A percentile compares a stretch with the other conserved stretches of the same genome.
These are phyloP conservation scores for Taenaris catops DNA, from an alignment of 2,888 invertebrate species.

Conservation along the genomic window DNA sequence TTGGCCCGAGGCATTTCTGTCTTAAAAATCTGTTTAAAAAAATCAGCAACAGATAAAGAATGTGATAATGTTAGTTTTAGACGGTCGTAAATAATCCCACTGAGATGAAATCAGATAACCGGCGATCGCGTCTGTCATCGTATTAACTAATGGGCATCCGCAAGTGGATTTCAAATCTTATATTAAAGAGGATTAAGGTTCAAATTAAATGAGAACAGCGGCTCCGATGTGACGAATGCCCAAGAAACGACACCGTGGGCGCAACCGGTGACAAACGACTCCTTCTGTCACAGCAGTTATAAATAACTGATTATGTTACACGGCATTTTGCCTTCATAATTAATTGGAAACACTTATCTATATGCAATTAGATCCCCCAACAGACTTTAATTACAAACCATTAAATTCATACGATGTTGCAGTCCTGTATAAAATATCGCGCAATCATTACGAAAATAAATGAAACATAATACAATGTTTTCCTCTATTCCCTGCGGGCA, in stretches of 20 bases:
- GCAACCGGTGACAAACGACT: constrained; percentile 73
- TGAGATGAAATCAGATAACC: constrained; percentile 67
- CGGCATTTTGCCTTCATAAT: constrained; percentile 70
- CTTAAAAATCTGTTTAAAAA: constrained; percentile 12
- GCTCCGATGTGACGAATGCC: constrained; percentile 54
- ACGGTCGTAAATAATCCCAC: constrained; percentile 50
- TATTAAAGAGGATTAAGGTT: constrained; percentile 38
- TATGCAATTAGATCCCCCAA: constrained; percentile 43
- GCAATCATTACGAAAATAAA: constrained; percentile 47
- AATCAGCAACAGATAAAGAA: constrained; percentile 31
- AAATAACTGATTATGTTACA: constrained; percentile 78
- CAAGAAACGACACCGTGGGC: constrained; percentile 63
- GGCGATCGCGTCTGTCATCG: constrained; percentile 66
- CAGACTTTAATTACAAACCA: constrained; percentile 41
- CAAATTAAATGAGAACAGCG: constrained; percentile 33
- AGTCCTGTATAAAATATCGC: constrained; percentile 43
- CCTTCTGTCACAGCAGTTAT: constrained; percentile 69
- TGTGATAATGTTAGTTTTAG: constrained; percentile 33
- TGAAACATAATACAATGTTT: constrained; percentile 51
- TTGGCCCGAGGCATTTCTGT: no score
- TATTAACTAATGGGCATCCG: constrained; percentile 46
- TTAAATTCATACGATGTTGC: constrained; percentile 42
- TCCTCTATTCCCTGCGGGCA: constrained; percentile 49
- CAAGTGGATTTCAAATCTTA: constrained; percentile 43
- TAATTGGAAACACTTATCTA: constrained; percentile 68